Percentiles rank a stretch among this genome's conserved stretches.
phyloP scores from a whole-genome alignment of 1,140 invertebrate species.

The Orussus abietinus region DNA sequence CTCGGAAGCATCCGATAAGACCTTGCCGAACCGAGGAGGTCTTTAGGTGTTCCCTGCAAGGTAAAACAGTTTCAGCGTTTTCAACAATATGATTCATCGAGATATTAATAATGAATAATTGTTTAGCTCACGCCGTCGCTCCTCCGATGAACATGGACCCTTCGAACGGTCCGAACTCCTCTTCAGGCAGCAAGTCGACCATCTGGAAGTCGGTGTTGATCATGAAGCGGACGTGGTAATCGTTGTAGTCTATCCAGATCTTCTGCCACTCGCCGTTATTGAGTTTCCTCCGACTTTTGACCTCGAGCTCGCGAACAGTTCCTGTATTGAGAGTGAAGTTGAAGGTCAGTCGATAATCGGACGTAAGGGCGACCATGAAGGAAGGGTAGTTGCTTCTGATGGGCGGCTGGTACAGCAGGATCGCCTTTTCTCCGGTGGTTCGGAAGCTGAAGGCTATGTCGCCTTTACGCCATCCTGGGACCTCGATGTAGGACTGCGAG shows the following conservation, averaged over 20 bases:
- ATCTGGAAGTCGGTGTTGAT: constrained; percentile 85
- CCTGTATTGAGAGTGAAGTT: constrained; percentile 86
- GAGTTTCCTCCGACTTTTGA: constrained; percentile 75
- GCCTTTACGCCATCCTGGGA: constrained; percentile 86
- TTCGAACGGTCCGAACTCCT: constrained; percentile 88
- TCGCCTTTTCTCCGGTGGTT: constrained; percentile 84
- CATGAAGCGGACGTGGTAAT: constrained; percentile 91
- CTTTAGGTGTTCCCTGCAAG: constrained; percentile 70
- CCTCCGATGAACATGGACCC: constrained; percentile 91
- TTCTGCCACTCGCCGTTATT: constrained; percentile 94
- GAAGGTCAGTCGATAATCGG: constrained; percentile 82
- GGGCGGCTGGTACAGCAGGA: constrained; percentile 85
- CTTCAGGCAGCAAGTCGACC: constrained; percentile 77
- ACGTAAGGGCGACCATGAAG: constrained; percentile 81
- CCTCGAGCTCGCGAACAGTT: constrained; percentile 70
- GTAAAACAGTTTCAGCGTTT: constrained; percentile 10
- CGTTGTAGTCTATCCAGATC: constrained; percentile 90
- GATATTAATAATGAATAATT: constrained; percentile 3
- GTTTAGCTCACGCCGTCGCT: constrained; percentile 71
- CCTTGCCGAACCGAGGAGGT: constrained; percentile 80
- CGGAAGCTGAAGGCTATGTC: constrained; percentile 90
- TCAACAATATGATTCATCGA: neutral
- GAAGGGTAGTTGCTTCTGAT: constrained; percentile 84
- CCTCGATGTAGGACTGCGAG: constrained; percentile 85
- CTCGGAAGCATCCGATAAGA: constrained; percentile 88